Percentiles rank a stretch among this genome's conserved stretches.
phyloP scores from a whole-genome alignment of 2,888 invertebrate species.

The Machimus rusticus region DNA sequence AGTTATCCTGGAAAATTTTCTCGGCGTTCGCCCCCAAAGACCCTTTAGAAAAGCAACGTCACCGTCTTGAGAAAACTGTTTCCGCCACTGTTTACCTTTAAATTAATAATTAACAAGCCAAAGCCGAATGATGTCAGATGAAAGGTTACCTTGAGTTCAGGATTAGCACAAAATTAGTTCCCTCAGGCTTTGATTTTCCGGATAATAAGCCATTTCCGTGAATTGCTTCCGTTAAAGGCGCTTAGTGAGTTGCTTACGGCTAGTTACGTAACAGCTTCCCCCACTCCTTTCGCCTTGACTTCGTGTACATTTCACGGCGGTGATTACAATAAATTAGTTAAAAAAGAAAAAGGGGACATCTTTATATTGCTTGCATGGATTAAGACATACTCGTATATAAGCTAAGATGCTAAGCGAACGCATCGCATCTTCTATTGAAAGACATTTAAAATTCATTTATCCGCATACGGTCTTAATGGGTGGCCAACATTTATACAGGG shows the following conservation, averaged over 20 bases:
- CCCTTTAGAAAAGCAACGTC: constrained; percentile 12
- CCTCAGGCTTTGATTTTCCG: constrained; percentile 37
- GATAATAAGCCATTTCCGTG: constrained; percentile 34
- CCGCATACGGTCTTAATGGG: neutral
- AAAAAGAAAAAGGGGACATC: neutral
- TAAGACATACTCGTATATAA: no score
- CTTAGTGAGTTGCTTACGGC: constrained; percentile 22
- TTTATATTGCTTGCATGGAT: neutral
- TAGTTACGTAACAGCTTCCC: neutral
- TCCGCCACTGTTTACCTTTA: constrained; percentile 36
- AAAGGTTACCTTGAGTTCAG: constrained; percentile 36
- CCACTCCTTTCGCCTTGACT: neutral
- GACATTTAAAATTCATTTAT: neutral
- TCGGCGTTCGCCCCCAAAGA: neutral
- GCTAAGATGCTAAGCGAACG: neutral
- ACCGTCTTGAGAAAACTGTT: constrained; percentile 15
- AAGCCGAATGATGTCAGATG: constrained; percentile 35
- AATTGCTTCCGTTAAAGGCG: constrained; percentile 25
- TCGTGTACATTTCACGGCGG: neutral
- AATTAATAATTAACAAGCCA: constrained; percentile 37
- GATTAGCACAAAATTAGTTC: constrained; percentile 41
- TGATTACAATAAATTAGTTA: neutral
- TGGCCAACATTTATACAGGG: neutral
- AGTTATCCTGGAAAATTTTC: constrained; percentile 10
- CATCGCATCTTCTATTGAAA: neutral